These are phyloP conservation scores for Fregetta grallaria DNA, from an alignment of 2,113 vertebrate genomes.

Conservation along the genomic window DNA sequence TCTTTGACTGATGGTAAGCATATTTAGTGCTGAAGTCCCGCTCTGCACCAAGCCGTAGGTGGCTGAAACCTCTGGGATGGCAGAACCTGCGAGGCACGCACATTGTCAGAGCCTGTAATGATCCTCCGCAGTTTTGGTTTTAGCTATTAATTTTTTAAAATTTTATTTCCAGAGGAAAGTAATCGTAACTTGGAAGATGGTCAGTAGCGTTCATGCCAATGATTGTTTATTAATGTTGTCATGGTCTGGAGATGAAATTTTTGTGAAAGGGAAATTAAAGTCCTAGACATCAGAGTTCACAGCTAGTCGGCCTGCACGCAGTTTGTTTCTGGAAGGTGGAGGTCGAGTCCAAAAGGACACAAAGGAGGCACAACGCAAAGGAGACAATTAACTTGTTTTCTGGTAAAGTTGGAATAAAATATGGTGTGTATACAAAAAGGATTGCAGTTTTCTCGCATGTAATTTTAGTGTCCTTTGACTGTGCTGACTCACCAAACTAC, in stretches of 20 bases:
- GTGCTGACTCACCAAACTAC: slow-evolving; percentile 3
- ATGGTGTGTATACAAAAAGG: not conserved
- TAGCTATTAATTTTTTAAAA: not conserved
- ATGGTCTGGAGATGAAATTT: slow-evolving; percentile 33
- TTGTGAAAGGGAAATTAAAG: slow-evolving; percentile 37
- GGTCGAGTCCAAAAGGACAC: not conserved
- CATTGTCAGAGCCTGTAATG: not conserved
- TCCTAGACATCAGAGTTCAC: not conserved
- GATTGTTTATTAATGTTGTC: slow-evolving; percentile 25
- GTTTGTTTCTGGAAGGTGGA: slow-evolving; percentile 25
- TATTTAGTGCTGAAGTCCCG: not conserved
- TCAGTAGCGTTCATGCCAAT: not conserved
- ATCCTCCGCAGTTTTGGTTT: not conserved
- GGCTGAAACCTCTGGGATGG: not conserved
- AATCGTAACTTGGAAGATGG: slow-evolving; percentile 34
- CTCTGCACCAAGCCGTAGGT: not conserved
- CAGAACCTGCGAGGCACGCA: not conserved
- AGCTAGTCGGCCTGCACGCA: not conserved
- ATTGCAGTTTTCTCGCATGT: not conserved
- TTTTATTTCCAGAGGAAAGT: not conserved
- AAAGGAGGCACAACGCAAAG: not conserved
- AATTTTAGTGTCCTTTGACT: slow-evolving; percentile 21
- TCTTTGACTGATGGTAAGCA: not conserved
- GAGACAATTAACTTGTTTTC: not conserved
- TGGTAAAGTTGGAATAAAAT: slow-evolving; percentile 1